A percentile compares a stretch with the other conserved stretches of the same genome.
phyloP scores from a whole-genome alignment of 2,888 invertebrate species.

The Strigamia crassipes region DNA sequence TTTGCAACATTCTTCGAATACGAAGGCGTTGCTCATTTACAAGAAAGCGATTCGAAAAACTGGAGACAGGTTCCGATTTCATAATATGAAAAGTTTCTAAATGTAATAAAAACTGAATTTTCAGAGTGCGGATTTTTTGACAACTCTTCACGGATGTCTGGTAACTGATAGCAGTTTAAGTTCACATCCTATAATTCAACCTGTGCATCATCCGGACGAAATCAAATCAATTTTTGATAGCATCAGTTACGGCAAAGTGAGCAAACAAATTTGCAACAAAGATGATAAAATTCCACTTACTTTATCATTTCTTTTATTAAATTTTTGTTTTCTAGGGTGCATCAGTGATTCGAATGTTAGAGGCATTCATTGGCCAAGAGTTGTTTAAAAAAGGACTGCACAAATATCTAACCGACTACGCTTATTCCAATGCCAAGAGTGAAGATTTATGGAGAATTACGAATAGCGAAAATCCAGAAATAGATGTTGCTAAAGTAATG shows the following conservation, averaged over 20 bases:
- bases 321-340: slow-evolving; percentile 60
- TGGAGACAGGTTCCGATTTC: slow-evolving; percentile 65
- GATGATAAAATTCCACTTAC: too few species aligned
- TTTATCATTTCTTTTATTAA: too few species aligned
- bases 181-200: slow-evolving; percentile 88
- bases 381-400: slow-evolving; percentile 66
- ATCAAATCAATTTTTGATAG: slow-evolving; percentile 89
- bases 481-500: slow-evolving; percentile 65
- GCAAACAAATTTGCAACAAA: too few species aligned
- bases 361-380: slow-evolving; percentile 74
- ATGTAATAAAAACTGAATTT: not conserved
- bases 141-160: slow-evolving; percentile 68
- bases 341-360: slow-evolving; percentile 84
- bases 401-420: not conserved
- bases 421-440: not conserved
- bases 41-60: slow-evolving; percentile 56
- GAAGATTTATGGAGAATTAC: slow-evolving; percentile 3
- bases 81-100: slow-evolving; percentile 53
- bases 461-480: not conserved
- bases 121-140: slow-evolving; percentile 14
- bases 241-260: slow-evolving; percentile 88
- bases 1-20: slow-evolving; percentile 89
- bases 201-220: slow-evolving; percentile 81
- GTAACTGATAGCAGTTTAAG: slow-evolving; percentile 75
- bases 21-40: slow-evolving; percentile 79